A percentile compares a stretch with the other conserved stretches of the same genome.
phyloP scores from a whole-genome alignment of 1,140 invertebrate species.

The Papilio dardanus region DNA sequence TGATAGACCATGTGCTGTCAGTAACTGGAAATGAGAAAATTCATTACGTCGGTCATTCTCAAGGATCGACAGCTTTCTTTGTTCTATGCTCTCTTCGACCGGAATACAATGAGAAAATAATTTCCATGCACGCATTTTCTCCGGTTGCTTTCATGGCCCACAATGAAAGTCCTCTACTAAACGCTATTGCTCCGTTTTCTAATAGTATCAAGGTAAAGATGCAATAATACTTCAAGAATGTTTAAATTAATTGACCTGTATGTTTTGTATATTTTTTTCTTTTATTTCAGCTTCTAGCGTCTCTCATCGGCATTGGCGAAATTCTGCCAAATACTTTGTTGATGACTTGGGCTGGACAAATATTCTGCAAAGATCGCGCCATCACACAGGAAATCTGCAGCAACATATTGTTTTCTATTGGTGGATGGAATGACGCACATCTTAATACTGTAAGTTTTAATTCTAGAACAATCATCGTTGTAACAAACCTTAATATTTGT shows the following conservation, averaged over 20 bases:
- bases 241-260: not conserved
- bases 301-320: constrained; percentile 80
- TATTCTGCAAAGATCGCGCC: constrained; percentile 80
- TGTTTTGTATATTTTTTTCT: constrained; percentile 16
- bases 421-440: constrained; percentile 65
- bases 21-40: constrained; percentile 75
- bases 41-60: constrained; percentile 78
- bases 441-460: constrained; percentile 49
- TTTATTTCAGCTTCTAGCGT: constrained; percentile 41
- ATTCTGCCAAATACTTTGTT: constrained; percentile 80
- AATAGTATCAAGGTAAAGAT: constrained; percentile 48
- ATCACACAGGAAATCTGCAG: constrained; percentile 82
- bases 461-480: not conserved
- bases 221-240: no score
- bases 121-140: constrained; percentile 83
- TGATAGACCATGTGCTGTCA: constrained; percentile 84
- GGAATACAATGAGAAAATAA: constrained; percentile 83
- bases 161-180: constrained; percentile 63
- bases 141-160: constrained; percentile 81
- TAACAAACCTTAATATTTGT: not conserved
- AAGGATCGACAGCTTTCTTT: constrained; percentile 84
- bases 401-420: constrained; percentile 84
- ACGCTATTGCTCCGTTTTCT: constrained; percentile 43
- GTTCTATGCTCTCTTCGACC: constrained; percentile 84
- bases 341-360: constrained; percentile 73